Conservation (phyloP, 1,140 invertebrate genomes). For the Piezodorus guildinii region DNA sequence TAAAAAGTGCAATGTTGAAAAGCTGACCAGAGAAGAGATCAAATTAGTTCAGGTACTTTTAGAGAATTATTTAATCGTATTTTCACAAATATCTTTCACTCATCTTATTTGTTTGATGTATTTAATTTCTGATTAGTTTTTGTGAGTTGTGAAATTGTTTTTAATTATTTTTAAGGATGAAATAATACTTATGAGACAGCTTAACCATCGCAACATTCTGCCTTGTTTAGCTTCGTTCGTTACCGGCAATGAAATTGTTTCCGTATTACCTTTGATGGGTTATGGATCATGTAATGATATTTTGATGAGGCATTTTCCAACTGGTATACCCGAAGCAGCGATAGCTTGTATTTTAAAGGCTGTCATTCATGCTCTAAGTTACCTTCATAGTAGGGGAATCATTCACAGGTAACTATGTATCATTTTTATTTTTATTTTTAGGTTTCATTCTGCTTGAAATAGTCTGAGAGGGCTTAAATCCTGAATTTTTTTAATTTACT, state of each 20-base stretch:
- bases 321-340: conserved; percentile 67
- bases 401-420: conserved; percentile 58
- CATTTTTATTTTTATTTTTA: background rate
- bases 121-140: background rate
- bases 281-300: conserved; percentile 71
- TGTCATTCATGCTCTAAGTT: conserved; percentile 63
- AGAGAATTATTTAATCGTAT: conserved; percentile 1
- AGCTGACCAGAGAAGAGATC: conserved; percentile 47
- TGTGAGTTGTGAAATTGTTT: conserved; percentile 10
- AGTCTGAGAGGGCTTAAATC: no score
- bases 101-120: background rate
- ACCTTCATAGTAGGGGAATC: conserved; percentile 71
- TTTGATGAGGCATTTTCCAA: conserved; percentile 60
- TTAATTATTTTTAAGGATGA: conserved; percentile 51
- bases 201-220: conserved; percentile 68
- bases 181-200: conserved; percentile 52
- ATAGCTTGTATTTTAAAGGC: conserved; percentile 69
- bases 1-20: conserved; percentile 64
- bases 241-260: conserved; percentile 54
- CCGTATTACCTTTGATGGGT: conserved; percentile 64
- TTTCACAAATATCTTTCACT: background rate
- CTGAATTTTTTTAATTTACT: no score
- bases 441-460: no score
- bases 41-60: conserved; percentile 48
- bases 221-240: conserved; percentile 63